Conservation (phyloP, 2,797 vertebrate genomes). For the Leucoraja ocellata region DNA sequence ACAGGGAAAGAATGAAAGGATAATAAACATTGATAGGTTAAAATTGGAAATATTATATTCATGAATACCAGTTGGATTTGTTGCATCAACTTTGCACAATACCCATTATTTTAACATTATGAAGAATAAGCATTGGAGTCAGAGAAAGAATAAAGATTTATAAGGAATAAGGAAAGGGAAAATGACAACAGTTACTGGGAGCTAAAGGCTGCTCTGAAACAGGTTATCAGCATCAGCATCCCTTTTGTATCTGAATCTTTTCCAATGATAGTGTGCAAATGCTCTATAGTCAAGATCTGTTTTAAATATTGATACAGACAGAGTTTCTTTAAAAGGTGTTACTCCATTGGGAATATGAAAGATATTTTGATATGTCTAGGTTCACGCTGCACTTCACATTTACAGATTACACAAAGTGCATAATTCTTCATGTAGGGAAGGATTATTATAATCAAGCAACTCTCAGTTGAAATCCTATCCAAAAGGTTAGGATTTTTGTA, state of each 20-base stretch:
- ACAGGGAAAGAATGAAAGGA: constrained; percentile 34
- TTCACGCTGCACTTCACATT: neutral
- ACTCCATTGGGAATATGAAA: neutral
- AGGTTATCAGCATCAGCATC: constrained; percentile 35
- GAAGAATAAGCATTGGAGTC: neutral
- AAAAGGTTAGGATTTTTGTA: neutral
- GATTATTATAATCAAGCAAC: neutral
- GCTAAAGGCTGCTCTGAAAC: neutral
- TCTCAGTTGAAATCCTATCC: neutral
- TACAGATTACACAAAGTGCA: neutral
- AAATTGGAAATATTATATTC: neutral
- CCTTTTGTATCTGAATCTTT: constrained; percentile 12
- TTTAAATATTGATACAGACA: constrained; percentile 31
- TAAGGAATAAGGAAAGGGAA: neutral
- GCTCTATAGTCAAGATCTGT: neutral
- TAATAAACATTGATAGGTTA: constrained; percentile 32
- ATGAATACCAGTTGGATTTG: constrained; percentile 4
- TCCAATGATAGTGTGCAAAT: constrained; percentile 31
- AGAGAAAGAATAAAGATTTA: neutral
- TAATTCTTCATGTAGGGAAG: neutral
- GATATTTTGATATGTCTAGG: neutral
- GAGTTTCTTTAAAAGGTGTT: constrained; percentile 6
- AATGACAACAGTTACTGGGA: neutral
- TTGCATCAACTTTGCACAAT: neutral
- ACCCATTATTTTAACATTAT: constrained; percentile 18